A percentile compares a stretch with the other conserved stretches of the same genome.
Evolutionary conservation across 2,888 invertebrate species (phyloP).

Genomic region (Hemistola chrysoprasaria): DNA sequence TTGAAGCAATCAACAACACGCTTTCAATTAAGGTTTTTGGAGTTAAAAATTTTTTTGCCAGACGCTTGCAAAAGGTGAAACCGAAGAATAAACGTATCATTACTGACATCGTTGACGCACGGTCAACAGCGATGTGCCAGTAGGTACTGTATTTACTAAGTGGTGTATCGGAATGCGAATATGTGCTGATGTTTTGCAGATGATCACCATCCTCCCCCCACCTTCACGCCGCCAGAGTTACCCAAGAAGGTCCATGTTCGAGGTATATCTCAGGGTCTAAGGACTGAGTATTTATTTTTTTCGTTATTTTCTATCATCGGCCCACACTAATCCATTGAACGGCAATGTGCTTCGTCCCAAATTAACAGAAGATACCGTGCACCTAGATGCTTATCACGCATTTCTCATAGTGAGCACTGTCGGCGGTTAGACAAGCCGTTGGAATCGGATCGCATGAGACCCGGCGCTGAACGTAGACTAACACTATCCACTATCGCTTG

Average conservation of each 20-base stretch:
- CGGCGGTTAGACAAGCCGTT: conserved; percentile 42
- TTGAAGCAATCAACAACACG: conserved; percentile 23
- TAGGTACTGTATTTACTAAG: conserved; percentile 67
- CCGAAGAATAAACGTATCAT: conserved; percentile 35
- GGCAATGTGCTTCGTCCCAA: conserved; percentile 72
- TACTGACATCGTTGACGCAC: conserved; percentile 36
- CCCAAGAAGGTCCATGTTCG: conserved; percentile 99
- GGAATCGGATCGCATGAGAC: conserved; percentile 63
- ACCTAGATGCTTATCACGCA: conserved; percentile 80
- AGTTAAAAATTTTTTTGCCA: conserved; percentile 14
- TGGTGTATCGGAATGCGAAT: conserved; percentile 83
- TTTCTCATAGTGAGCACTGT: conserved; percentile 73
- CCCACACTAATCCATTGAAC: conserved; percentile 67
- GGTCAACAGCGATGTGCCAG: conserved; percentile 53
- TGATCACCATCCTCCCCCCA: conserved; percentile 98
- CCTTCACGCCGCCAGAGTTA: conserved; percentile 99
- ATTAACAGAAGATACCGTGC: conserved; percentile 64
- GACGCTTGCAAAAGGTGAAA: conserved; percentile 46
- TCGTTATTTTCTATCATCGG: conserved; percentile 66
- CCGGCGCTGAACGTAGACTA: conserved; percentile 57
- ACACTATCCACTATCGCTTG: conserved; percentile 48
- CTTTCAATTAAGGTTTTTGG: conserved; percentile 20
- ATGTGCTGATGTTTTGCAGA: conserved; percentile 93
- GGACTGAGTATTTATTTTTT: conserved; percentile 71
- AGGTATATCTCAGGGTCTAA: conserved; percentile 86